Conservation (phyloP, 2,113 vertebrate genomes). For the Sinocyclocheilus rhinocerous region DNA sequence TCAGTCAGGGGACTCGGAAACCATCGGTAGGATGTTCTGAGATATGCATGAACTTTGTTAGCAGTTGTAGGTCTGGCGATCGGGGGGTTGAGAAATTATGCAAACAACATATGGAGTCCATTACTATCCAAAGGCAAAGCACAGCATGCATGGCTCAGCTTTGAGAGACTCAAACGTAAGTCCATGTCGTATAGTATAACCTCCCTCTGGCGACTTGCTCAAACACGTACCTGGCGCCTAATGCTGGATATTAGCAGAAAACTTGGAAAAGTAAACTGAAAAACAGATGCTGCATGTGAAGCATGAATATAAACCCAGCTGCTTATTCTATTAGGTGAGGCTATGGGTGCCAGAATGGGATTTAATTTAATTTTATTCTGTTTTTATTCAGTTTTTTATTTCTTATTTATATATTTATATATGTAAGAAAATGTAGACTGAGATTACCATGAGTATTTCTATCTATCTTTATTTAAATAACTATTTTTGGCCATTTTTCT, state of each 20-base stretch:
- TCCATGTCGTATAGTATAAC: conserved; percentile 50
- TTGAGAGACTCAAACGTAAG: conserved; percentile 48
- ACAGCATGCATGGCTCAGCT: conserved; percentile 53
- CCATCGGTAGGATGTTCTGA: neutral
- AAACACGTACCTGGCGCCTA: conserved; percentile 56
- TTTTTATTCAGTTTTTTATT: neutral
- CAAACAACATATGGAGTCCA: conserved; percentile 77
- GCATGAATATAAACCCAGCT: conserved; percentile 74
- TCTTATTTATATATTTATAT: neutral
- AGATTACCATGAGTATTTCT: neutral
- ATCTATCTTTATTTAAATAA: neutral
- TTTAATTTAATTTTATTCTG: neutral
- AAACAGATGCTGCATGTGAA: conserved; percentile 58
- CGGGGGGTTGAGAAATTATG: conserved; percentile 54
- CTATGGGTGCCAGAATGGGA: conserved; percentile 61
- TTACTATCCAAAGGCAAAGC: conserved; percentile 67
- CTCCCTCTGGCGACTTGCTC: conserved; percentile 57
- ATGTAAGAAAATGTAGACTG: neutral
- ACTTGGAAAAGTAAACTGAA: conserved; percentile 54
- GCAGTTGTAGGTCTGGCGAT: conserved; percentile 55
- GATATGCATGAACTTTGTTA: conserved; percentile 56
- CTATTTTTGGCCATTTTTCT: neutral
- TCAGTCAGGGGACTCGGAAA: neutral
- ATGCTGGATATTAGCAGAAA: conserved; percentile 49
- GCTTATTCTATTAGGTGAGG: conserved; percentile 67